Base-by-base conservation (phyloP, 2,113 vertebrate species). In the Lates calcarifer region DNA sequence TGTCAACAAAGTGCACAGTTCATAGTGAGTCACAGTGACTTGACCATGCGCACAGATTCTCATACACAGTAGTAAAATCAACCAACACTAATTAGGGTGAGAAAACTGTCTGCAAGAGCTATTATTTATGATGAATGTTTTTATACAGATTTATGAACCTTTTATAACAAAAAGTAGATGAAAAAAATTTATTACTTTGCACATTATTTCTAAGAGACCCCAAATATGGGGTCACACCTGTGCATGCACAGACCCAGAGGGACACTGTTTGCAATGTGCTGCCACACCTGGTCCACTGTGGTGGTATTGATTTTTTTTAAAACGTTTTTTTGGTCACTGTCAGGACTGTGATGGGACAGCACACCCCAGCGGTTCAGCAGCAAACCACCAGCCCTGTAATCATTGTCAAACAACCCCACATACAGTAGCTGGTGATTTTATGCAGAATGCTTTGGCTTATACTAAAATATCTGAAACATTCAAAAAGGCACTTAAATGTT, bases 211-310 rank as follows among this genome's bases (percentile, higher is more conserved):
- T 37, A 20, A 43, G 18, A 63, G n/a, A 76, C 22, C 22, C 35
- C 41, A 64, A 6, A 76, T 68, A 26, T 26, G 12, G 10, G 66
- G 57, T 74, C 81, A 79, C 66, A 70, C 53, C 70, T 71, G 66
- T 63, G 51, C 35, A 47, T 17, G 37, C 67, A 74, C 22, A 68
- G 8, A 64, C 45, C n/a, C 24, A 24, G 0, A 47, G 67, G 74
- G 74, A 26, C 26, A 22, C 28, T 63, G 43, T 67, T 56, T 56
- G 39, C 7, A 68, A 45, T 20, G 18, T 35, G 55, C 39, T 69
- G 60, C 71, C 28, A 72, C 82, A 82, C 63, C 58, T 89, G 70
- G 45, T 49, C 47, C 20, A 60, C 63, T 78, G 14, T 63, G 33
- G 17, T 3, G 0, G 0, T 31, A 39, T 31, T 53, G n/a, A 65